Base-by-base conservation (phyloP, 2,113 vertebrate genomes). In the Ophthalmolycus amberensis region DNA sequence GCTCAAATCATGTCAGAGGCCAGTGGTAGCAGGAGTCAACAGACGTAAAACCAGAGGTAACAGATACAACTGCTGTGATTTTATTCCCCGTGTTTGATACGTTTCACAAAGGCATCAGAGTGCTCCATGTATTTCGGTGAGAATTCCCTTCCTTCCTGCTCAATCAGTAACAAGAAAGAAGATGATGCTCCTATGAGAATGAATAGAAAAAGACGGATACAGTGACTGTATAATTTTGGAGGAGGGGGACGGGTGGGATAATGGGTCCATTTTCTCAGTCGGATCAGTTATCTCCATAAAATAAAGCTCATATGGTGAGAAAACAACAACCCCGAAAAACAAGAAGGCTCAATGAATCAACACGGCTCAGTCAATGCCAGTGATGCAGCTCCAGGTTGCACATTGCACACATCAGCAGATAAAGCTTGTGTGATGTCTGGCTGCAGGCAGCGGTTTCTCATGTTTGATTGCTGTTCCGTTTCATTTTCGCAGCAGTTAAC, bases 401-500 rank as follows among this genome's bases (percentile, higher is more conserved):
- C 59, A 63, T 63, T 42, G 54, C 56, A 73, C 70, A 74, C 62
- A 80, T 78, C 74, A 58, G 54, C 50, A 77, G 77, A 88, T 80
- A 68, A 81, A 72, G 60, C 52, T 59, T 74, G 34, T 48, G 54
- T 66, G 18, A 50, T 67, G 52, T 70, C 65, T 62, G 11, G 64
- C 69, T 66, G 65, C 32, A 62, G 74, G 58, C 73, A 38, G 38
- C 58, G 20, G 25, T 75, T 80, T 78, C 64, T 83, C 71, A 37
- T 75, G 74, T 85, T 80, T 77, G 65, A 80, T 68, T 80, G 80
- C 77, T 75, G 71, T 82, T 79, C 40, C n/a, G 4, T 77, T 89
- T 75, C 59, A 78, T 84, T 76, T 81, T 76, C 29, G 11, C 59
- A 42, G 74, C 38, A 58, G 73, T 65, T 38, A 73, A 71, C 34